Conservation (phyloP, 2,797 vertebrate species). For the Peromyscus eremicus region DNA sequence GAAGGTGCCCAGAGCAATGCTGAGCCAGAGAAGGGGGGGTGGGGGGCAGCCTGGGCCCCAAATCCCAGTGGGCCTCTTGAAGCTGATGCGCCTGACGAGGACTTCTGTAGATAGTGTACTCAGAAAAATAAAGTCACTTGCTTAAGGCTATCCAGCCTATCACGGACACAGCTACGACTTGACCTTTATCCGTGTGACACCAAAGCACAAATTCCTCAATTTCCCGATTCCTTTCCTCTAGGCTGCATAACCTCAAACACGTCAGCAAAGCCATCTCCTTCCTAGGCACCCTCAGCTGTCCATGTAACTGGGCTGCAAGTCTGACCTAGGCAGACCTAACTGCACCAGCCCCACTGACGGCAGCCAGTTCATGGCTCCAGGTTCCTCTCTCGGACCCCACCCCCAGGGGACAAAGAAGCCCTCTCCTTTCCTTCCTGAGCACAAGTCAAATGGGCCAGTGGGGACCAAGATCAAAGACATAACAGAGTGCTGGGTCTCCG, state of each 20-base stretch:
- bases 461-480: background rate
- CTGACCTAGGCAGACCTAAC: background rate
- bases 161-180: background rate
- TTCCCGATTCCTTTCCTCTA: background rate
- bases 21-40: background rate
- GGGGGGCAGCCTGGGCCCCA: background rate
- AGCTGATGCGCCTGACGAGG: background rate
- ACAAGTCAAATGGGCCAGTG: background rate
- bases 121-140: background rate
- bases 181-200: background rate
- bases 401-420: background rate
- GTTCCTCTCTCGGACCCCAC: background rate
- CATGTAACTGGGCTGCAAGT: background rate
- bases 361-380: background rate
- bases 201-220: background rate
- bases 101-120: background rate
- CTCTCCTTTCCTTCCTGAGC: background rate
- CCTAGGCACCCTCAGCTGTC: background rate
- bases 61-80: background rate
- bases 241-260: background rate
- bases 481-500: background rate
- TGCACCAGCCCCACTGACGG: too few species aligned
- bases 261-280: background rate
- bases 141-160: background rate
- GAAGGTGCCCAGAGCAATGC: background rate